Evolutionary conservation across 2,888 invertebrate genomes (phyloP).

Genomic region (Pimpla rufipes): DNA sequence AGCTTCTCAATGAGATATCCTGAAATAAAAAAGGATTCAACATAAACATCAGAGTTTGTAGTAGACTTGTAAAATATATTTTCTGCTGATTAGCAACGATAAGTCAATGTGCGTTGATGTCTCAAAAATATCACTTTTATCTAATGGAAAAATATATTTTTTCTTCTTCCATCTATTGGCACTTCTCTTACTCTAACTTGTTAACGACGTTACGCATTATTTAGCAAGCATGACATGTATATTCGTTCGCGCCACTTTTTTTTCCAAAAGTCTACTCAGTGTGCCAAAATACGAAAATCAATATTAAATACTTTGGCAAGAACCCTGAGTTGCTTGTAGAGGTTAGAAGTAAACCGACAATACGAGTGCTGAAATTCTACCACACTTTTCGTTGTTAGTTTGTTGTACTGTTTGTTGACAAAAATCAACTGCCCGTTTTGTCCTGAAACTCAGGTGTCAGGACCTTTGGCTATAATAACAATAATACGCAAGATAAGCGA

Average conservation of each 20-base stretch:
- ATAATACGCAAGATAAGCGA: background rate
- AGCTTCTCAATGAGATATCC: background rate
- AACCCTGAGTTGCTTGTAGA: background rate
- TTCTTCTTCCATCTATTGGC: no score
- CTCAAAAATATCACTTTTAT: no score
- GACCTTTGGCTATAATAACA: background rate
- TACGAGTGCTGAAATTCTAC: background rate
- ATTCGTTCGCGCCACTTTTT: background rate
- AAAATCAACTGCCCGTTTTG: background rate
- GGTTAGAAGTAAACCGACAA: conserved; percentile 8
- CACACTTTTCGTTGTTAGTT: background rate
- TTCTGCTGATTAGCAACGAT: no score
- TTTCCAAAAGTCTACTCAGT: background rate
- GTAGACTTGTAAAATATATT: background rate
- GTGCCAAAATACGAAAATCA: conserved; percentile 13
- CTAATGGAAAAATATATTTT: no score
- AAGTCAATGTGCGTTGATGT: no score
- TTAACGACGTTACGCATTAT: no score
- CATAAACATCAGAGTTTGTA: background rate
- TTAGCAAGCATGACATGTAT: no score
- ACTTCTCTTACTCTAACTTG: no score
- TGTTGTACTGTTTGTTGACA: background rate
- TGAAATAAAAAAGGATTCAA: background rate
- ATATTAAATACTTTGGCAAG: background rate
- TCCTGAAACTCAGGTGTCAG: background rate